Base-by-base conservation (phyloP, 2,797 vertebrate genomes). In the Sebastes nivosus region DNA sequence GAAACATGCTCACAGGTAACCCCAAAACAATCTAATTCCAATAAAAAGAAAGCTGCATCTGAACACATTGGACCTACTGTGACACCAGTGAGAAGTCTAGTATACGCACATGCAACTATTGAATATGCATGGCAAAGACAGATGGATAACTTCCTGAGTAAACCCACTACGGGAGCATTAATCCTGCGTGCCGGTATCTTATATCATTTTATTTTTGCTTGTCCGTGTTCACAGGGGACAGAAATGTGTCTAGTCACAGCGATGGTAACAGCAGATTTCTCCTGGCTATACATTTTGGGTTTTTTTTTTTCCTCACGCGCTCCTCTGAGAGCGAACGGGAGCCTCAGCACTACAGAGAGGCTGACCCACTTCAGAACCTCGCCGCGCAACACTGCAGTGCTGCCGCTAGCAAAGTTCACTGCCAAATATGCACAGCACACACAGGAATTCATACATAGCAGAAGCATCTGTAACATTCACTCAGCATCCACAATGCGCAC, bases 331-430 rank as follows among this genome's bases (percentile, higher is more conserved):
- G 88, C 50, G 38, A 87, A 86, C 34, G 76, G 71, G 58, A 86
- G 81, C 72, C 72, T 74, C 77, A 70, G 79, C 65, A 75, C 68
- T 38, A 66, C 65, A 70, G 77, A 87, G 70, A 67, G 58, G 66
- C 69, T 94, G 93, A 95, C 94, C 93, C 92, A 94, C 83, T 95
- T 93, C 86, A 89, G 67, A 86, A 85, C 86, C 72, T 81, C 74
- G 29, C 61, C 77, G 73, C 70, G 82, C 80, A 86, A 83, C 72
- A 54, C 90, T 84, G 89, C 89, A 84, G 81, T 72, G 75, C 84
- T 80, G 80, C 88, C 61, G 67, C 85, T 67, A 42, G 65, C 73
- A 82, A 85, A 87, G 81, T 86, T 89, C 75, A 76, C 77, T 80
- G 66, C 68, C 72, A 85, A 80, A 92, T 77, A 84, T 42, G 72